Evolutionary conservation across 2,888 invertebrate genomes (phyloP).

Genomic region (Luperina testacea): DNA sequence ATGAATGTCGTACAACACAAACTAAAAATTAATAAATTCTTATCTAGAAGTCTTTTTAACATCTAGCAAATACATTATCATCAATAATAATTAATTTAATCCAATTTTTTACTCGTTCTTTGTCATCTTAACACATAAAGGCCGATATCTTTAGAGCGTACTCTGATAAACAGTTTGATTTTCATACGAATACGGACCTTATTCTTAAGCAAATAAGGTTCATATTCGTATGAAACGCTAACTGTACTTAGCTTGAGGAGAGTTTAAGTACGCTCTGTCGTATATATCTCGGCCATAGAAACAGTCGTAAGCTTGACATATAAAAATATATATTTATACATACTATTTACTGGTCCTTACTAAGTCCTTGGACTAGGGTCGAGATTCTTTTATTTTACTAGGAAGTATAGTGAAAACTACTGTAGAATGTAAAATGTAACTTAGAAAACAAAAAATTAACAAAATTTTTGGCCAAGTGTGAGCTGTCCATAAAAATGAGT

Average conservation of each 20-base stretch:
- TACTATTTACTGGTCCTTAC: slow-evolving; percentile 43
- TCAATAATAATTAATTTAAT: neutral
- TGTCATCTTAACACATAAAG: neutral
- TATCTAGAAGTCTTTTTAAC: neutral
- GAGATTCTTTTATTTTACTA: slow-evolving; percentile 5
- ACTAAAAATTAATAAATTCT: neutral
- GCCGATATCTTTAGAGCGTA: neutral
- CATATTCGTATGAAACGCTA: neutral
- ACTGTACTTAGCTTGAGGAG: neutral
- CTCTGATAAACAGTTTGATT: neutral
- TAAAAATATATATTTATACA: slow-evolving; percentile 46
- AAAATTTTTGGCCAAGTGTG: too few species aligned
- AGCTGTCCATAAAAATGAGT: too few species aligned
- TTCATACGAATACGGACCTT: neutral
- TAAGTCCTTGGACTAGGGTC: slow-evolving; percentile 29
- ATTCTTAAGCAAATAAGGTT: neutral
- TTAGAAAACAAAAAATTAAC: too few species aligned
- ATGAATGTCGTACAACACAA: slow-evolving; percentile 32
- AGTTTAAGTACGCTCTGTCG: neutral
- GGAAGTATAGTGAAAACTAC: neutral
- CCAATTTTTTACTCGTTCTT: neutral
- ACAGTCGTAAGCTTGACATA: neutral
- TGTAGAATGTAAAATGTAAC: neutral
- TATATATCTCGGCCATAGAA: neutral
- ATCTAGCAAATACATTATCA: slow-evolving; percentile 2